These are phyloP conservation scores for Eurystomus glaucurus DNA, from an alignment of 2,797 vertebrate genomes.

Conservation along the genomic window DNA sequence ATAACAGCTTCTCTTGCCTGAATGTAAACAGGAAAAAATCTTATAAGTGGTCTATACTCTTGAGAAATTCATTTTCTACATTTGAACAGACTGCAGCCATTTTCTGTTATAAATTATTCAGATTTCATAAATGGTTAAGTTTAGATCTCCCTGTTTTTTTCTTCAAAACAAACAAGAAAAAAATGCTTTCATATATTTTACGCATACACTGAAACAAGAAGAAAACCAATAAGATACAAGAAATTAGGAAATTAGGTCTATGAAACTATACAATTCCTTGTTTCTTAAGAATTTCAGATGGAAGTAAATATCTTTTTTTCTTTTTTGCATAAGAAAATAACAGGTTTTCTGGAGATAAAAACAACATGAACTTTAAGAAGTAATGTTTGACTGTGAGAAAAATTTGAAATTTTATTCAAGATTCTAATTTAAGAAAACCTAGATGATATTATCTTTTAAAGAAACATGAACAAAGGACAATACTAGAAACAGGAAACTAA, in stretches of 20 bases:
- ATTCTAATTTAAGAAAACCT: not conserved
- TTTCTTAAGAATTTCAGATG: not conserved
- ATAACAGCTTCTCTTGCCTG: slow-evolving; percentile 26
- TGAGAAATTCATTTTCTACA: slow-evolving; percentile 22
- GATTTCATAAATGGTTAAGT: not conserved
- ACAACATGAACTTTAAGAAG: not conserved
- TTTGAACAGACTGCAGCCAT: not conserved
- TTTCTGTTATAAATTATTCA: slow-evolving; percentile 21
- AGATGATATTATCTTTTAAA: not conserved
- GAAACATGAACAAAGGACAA: not conserved
- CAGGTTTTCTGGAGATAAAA: not conserved
- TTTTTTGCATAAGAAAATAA: accelerated
- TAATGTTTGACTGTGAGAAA: not conserved
- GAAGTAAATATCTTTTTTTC: not conserved
- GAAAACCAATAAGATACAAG: not conserved
- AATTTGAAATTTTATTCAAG: not conserved
- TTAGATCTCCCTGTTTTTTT: not conserved
- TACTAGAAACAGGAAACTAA: not conserved
- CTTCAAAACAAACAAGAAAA: not conserved
- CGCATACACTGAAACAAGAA: not conserved
- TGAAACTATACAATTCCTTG: accelerated
- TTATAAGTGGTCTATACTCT: slow-evolving; percentile 7
- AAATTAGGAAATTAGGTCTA: not conserved
- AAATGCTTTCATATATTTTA: not conserved
- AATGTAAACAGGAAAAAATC: slow-evolving; percentile 28